Evolutionary conservation across 2,888 invertebrate genomes (phyloP).

Genomic region (Orchesellides sinensis): DNA sequence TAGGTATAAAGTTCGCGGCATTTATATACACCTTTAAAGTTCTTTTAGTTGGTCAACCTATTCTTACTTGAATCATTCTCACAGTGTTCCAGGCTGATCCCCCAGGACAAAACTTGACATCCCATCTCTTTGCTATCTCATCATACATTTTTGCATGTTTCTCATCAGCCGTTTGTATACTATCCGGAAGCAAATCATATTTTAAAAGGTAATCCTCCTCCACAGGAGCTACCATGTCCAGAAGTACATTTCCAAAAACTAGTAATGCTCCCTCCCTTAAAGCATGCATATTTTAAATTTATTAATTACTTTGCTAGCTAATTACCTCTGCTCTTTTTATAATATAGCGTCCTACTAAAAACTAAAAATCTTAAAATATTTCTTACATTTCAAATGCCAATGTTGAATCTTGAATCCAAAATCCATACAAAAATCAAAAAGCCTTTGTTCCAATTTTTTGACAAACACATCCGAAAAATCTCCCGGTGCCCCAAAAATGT

Average conservation of each 20-base stretch:
- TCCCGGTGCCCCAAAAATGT: too few relatives aligned
- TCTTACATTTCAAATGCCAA: too few relatives aligned
- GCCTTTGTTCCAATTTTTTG: too few relatives aligned
- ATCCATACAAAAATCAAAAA: too few relatives aligned
- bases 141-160: slow-evolving; percentile 19
- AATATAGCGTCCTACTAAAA: too few relatives aligned
- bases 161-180: slow-evolving; percentile 16
- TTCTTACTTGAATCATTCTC: slow-evolving; percentile 53
- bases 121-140: not conserved
- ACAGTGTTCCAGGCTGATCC: slow-evolving; percentile 52
- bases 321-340: too few relatives aligned
- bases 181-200: slow-evolving; percentile 29
- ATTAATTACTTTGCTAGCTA: too few relatives aligned
- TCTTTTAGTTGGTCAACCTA: too few relatives aligned
- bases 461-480: not conserved
- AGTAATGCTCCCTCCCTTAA: not conserved
- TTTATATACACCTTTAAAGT: not conserved
- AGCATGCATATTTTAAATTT: too few relatives aligned
- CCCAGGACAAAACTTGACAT: slow-evolving; percentile 23
- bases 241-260: slow-evolving; percentile 43
- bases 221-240: slow-evolving; percentile 45
- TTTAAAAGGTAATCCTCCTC: not conserved
- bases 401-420: too few relatives aligned
- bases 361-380: too few relatives aligned
- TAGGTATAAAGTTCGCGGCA: not conserved